Base-by-base conservation (phyloP, 2,888 invertebrate genomes). In the Tipula helvola region DNA sequence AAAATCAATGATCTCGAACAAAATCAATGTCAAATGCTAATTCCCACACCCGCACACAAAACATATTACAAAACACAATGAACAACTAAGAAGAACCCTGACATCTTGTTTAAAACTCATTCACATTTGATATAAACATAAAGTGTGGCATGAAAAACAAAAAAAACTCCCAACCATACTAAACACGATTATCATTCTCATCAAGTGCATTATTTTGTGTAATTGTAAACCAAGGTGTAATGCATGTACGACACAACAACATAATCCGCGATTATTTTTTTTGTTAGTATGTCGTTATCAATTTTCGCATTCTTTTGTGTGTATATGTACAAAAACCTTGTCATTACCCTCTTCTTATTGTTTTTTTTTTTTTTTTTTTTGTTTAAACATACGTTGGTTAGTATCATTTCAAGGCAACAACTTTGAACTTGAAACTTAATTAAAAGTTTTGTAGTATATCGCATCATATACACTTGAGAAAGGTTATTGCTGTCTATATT, bases 401-500 rank as follows among this genome's bases (percentile, higher is more conserved):
- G 71, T 71, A 71, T 10, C 71, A 2, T 71, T 71, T 71, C 28
- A 71, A 71, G 71, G 71, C 71, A 71, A 71, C 71, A 28, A 28
- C 71, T 71, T 71, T 71, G 71, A 71, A 71, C 71, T 71, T 71
- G 71, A 71, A 71, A 71, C 71, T 71, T 71, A 71, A 71, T 71
- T 71, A 71, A 71, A 71, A 71, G 28, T 39, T 7, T 7, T 85
- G 13, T 85, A 41, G 84, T 85, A 85, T 10, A 8, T 41, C 39
- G 36, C 39, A 28, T n/a, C 5, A 28, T 39, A 39, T 85, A n/a
- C 39, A 36, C 84, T 85, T 85, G 41, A 85, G 16, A 83, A 36
- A 39, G 85, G 47, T 47, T 86, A 83, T 84, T 36, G 39, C 28
- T 28, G 2, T 28, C 28, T 28, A 2, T 28, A 2, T 28, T 42